Evolutionary conservation across 2,888 invertebrate genomes (phyloP).

Genomic region (Diploptera punctata): DNA sequence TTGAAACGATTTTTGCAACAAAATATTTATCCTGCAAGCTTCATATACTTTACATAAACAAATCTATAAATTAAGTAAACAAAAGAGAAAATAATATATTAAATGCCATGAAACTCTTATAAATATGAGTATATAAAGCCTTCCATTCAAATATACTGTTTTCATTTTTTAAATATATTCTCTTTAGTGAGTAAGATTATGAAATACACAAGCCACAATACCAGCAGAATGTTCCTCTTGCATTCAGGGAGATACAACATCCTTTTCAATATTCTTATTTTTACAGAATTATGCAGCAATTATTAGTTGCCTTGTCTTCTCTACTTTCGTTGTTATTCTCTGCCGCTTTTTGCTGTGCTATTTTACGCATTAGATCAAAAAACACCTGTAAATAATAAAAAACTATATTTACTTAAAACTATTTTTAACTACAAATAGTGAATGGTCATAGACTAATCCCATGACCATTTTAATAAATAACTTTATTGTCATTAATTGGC

Average conservation of each 20-base stretch:
- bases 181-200: background rate
- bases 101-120: too few relatives aligned
- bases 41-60: too few relatives aligned
- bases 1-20: too few relatives aligned
- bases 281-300: slow-evolving; percentile 36
- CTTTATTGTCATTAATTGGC: too few relatives aligned
- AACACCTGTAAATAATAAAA: slow-evolving; percentile 52
- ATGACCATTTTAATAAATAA: too few relatives aligned
- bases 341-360: slow-evolving; percentile 54
- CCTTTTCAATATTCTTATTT: background rate
- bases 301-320: slow-evolving; percentile 30
- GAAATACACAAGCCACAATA: background rate
- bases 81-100: too few relatives aligned
- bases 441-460: too few relatives aligned
- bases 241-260: too few relatives aligned
- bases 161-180: background rate
- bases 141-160: background rate
- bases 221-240: background rate
- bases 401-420: too few relatives aligned
- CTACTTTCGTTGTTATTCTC: slow-evolving; percentile 29
- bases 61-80: too few relatives aligned
- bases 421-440: too few relatives aligned
- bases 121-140: slow-evolving; percentile 15
- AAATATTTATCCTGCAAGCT: too few relatives aligned
- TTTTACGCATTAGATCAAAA: slow-evolving; percentile 59